Evolutionary conservation across 2,888 invertebrate species (phyloP), one percentile per base, ranked within the genome.

Genomic region (Drosophila limbata): DNA sequence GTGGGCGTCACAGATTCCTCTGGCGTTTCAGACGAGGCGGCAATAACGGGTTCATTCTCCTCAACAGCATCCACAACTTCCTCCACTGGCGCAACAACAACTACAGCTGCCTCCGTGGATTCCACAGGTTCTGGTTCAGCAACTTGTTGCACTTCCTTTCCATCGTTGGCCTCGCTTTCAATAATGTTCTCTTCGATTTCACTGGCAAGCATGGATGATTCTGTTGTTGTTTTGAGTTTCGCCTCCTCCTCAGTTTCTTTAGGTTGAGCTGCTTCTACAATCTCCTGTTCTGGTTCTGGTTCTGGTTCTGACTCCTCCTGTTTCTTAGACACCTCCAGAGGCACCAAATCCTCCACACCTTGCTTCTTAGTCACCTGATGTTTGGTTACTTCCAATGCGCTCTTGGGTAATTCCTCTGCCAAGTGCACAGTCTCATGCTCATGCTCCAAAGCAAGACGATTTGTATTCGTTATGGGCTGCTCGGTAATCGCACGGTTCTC

Each of bases 321-420:
- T 3, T 51, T 17, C 11, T 72, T 44, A 1, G 68, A 4, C 19
- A 52, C 21, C 8, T 73, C 77, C n/a, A 73, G 52, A 9, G 83
- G 72, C 15, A 73, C 51, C 5, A 78, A 45, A n/a, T 81, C 69
- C 11, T 82, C 85, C 1, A 85, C 85, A 3, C 85, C 85, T 35
- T 87, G 85, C 19, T 85, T 85, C 28, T 89, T 85, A 31, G 88
- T 88, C 39, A 85, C 88, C 19, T 85, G 85, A 47, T 85, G 85
- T 40, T 89, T 80, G 39, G 72, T 45, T n/a, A 65, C 55, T 42
- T 87, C 88, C 3, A 56, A 62, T n/a, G 13, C 42, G 37, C 89
- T 64, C 15, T 44, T 37, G 1, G 71, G 61, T 10, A 79, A 73
- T 15, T 68, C 70, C 17, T 48, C 48, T 2, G 55, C 59, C 13